Conservation (phyloP, 2,797 vertebrate genomes). For the Oophaga sylvatica region DNA sequence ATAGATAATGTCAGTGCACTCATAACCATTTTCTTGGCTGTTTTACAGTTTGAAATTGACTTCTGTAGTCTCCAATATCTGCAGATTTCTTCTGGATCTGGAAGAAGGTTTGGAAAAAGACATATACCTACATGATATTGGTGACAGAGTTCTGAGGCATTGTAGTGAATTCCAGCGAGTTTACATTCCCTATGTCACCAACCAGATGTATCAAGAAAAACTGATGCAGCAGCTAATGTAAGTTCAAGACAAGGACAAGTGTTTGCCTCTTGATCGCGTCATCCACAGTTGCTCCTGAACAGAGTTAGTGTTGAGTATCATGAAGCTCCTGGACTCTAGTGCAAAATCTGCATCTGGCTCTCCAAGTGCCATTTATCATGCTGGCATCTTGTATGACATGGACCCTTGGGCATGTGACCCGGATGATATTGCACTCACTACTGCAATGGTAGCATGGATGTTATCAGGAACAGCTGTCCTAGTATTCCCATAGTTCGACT, state of each 20-base stretch:
- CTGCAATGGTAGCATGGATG: no score
- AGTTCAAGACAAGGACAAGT: slow-evolving; percentile 52
- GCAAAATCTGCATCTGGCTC: no score
- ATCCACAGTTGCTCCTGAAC: background rate
- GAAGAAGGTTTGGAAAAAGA: slow-evolving; percentile 73
- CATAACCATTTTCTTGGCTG: background rate
- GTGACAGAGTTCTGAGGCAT: slow-evolving; percentile 75
- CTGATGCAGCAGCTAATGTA: slow-evolving; percentile 76
- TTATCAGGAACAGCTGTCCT: no score
- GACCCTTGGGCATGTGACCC: no score
- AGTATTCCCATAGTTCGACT: no score
- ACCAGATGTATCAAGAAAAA: slow-evolving; percentile 84
- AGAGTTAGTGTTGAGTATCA: no score
- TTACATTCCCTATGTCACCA: slow-evolving; percentile 82
- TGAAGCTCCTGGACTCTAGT: no score
- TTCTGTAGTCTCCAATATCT: background rate
- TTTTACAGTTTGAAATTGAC: background rate
- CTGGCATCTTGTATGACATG: no score
- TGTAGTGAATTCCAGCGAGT: slow-evolving; percentile 69
- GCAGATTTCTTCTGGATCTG: slow-evolving; percentile 79
- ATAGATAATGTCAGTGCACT: no score
- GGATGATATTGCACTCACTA: no score
- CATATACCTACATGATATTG: slow-evolving; percentile 73
- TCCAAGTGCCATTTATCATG: no score
- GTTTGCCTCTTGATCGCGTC: background rate